A percentile compares a stretch with the other conserved stretches of the same genome.
phyloP scores from a whole-genome alignment of 2,113 vertebrate species.

The Malurus melanocephalus region DNA sequence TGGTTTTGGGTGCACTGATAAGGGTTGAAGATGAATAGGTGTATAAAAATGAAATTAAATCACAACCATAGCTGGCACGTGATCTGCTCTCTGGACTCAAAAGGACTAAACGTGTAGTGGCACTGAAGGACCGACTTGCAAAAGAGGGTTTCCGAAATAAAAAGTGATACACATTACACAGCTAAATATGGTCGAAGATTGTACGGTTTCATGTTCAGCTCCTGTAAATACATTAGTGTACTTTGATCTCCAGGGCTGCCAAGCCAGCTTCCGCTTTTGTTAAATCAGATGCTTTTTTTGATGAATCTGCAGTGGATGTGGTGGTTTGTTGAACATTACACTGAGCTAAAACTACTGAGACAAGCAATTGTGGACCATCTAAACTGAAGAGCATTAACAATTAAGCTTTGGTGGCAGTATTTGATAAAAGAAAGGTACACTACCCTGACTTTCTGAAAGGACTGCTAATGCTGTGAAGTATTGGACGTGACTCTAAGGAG shows the following conservation, averaged over 20 bases:
- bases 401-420: slow-evolving; percentile 39
- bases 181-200: neutral
- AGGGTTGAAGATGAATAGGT: neutral
- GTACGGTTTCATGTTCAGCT: neutral
- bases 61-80: neutral
- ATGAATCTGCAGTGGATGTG: slow-evolving; percentile 28
- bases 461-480: neutral
- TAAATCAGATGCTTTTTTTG: slow-evolving; percentile 4
- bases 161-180: neutral
- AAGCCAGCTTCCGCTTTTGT: neutral
- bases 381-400: slow-evolving; percentile 16
- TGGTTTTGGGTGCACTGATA: neutral
- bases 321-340: slow-evolving; percentile 7
- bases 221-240: neutral
- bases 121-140: neutral
- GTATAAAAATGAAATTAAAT: neutral
- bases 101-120: neutral
- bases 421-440: slow-evolving; percentile 22
- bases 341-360: slow-evolving; percentile 33
- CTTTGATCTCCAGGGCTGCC: slow-evolving; percentile 12
- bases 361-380: slow-evolving; percentile 18
- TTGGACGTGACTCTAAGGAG: neutral
- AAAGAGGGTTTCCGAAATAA: neutral
- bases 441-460: slow-evolving; percentile 20
- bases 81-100: neutral